Evolutionary conservation across 1,140 invertebrate species (phyloP).

Genomic region (Sminthurinus signatus): DNA sequence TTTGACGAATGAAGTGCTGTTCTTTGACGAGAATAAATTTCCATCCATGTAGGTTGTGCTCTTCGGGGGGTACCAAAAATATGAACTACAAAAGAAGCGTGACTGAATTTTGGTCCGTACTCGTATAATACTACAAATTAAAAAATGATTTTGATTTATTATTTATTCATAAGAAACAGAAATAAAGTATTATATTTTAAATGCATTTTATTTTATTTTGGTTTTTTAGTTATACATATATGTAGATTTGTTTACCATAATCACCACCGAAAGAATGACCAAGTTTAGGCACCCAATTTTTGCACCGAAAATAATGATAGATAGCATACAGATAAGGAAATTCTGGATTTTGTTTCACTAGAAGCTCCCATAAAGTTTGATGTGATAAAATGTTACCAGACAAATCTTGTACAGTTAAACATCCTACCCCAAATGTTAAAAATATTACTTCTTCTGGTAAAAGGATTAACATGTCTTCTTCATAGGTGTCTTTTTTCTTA

Average conservation of each 20-base stretch:
- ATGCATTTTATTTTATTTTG: too few relatives aligned
- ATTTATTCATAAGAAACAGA: too few relatives aligned
- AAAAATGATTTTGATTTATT: too few relatives aligned
- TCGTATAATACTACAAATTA: constrained; percentile 34
- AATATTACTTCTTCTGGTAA: constrained; percentile 40
- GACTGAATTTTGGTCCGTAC: constrained; percentile 28
- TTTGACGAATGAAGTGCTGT: constrained; percentile 23
- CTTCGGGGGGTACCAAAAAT: constrained; percentile 23
- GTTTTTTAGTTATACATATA: too few relatives aligned
- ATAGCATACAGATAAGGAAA: constrained; percentile 36
- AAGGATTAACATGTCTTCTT: constrained; percentile 33
- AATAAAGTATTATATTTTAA: too few relatives aligned
- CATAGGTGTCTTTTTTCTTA: background rate
- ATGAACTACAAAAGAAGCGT: constrained; percentile 32
- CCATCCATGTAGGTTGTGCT: constrained; percentile 27
- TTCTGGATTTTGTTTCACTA: constrained; percentile 25
- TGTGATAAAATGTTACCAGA: constrained; percentile 16
- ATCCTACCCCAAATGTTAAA: constrained; percentile 36
- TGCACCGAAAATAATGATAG: constrained; percentile 37
- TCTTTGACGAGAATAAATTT: constrained; percentile 31
- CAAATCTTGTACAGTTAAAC: constrained; percentile 26
- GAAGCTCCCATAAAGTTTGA: constrained; percentile 21
- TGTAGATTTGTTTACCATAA: constrained; percentile 35
- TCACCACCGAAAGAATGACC: constrained; percentile 27
- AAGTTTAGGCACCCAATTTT: constrained; percentile 40